Percentiles rank a stretch among this genome's conserved stretches.
Conservation (phyloP, 2,888 invertebrate species). For the Synanthedon vespiformis region DNA sequence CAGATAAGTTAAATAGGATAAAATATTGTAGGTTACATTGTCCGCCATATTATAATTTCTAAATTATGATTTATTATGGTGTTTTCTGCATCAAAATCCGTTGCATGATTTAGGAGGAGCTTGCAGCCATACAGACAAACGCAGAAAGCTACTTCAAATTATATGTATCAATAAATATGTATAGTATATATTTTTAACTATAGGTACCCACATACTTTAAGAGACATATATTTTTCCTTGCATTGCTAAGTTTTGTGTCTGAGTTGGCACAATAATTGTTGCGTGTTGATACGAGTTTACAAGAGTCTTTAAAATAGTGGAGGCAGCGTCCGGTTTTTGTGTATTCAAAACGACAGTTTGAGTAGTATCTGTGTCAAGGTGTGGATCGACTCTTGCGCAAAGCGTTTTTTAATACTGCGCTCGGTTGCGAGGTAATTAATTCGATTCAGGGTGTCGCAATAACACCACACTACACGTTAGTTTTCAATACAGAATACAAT, state of each 20-base stretch:
- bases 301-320: conserved; percentile 33
- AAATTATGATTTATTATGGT: too few relatives aligned
- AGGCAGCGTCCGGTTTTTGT: conserved; percentile 68
- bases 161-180: too few relatives aligned
- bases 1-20: too few relatives aligned
- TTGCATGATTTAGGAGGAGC: too few relatives aligned
- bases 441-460: conserved; percentile 66
- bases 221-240: too few relatives aligned
- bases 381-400: conserved; percentile 67
- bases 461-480: conserved; percentile 42
- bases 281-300: conserved; percentile 3
- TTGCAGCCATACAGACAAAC: too few relatives aligned
- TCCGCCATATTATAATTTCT: too few relatives aligned
- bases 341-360: conserved; percentile 69
- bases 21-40: too few relatives aligned
- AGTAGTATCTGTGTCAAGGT: conserved; percentile 67
- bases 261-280: not conserved
- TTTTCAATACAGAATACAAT: conserved; percentile 20
- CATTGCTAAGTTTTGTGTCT: not conserved
- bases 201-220: too few relatives aligned
- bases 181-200: too few relatives aligned
- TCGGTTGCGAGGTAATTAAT: conserved; percentile 69
- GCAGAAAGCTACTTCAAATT: too few relatives aligned
- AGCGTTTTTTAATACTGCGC: conserved; percentile 64
- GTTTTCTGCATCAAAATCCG: too few relatives aligned